Conservation (phyloP, 2,113 vertebrate species). For the Danionella cerebrum region DNA sequence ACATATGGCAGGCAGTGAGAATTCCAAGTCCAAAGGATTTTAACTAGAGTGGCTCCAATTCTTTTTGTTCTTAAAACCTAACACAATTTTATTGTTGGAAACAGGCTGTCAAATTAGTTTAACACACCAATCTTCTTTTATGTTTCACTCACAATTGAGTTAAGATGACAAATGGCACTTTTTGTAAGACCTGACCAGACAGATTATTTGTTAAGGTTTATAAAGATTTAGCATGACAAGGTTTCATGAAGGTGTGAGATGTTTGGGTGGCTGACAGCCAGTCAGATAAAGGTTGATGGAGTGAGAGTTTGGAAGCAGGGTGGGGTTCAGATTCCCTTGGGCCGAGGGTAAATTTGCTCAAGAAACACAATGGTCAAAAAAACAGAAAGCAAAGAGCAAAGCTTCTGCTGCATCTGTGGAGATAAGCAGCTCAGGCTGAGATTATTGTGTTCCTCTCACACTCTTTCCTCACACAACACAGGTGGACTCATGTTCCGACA, state of each 20-base stretch:
- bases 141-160: too few relatives aligned
- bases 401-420: slow-evolving; percentile 52
- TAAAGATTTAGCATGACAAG: neutral
- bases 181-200: too few relatives aligned
- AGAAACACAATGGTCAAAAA: slow-evolving; percentile 53
- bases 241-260: neutral
- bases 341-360: slow-evolving; percentile 63
- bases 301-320: slow-evolving; percentile 39
- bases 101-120: too few relatives aligned
- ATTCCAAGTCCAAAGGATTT: too few relatives aligned
- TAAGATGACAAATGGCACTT: too few relatives aligned
- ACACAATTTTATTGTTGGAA: too few relatives aligned
- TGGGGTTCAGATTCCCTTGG: slow-evolving; percentile 37
- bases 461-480: slow-evolving; percentile 53
- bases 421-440: slow-evolving; percentile 60
- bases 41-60: too few relatives aligned
- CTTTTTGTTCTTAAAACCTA: too few relatives aligned
- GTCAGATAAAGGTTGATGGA: neutral
- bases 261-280: neutral
- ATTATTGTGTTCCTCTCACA: slow-evolving; percentile 55
- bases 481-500: slow-evolving; percentile 57
- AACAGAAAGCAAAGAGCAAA: slow-evolving; percentile 46
- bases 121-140: too few relatives aligned
- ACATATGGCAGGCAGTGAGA: too few relatives aligned
- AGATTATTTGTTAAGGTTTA: too few relatives aligned